These are phyloP conservation scores for Xylota segnis DNA, from an alignment of 2,888 invertebrate species.

Conservation along the genomic window DNA sequence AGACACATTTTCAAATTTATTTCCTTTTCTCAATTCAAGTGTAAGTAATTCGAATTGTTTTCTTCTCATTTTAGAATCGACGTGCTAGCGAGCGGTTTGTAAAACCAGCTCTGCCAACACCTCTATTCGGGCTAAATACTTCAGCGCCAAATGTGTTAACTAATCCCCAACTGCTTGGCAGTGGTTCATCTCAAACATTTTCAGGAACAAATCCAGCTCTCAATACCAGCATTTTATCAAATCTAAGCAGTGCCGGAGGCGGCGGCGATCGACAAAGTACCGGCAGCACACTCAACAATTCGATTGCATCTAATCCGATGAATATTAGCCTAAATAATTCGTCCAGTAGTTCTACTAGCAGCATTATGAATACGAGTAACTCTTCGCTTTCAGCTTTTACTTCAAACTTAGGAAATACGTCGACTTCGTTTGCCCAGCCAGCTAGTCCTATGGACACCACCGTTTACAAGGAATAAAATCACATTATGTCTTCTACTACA, in stretches of 20 bases:
- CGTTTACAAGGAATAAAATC: slow-evolving; percentile 86
- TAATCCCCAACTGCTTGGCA: slow-evolving; percentile 80
- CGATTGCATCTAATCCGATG: slow-evolving; percentile 78
- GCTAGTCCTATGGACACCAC: slow-evolving; percentile 92
- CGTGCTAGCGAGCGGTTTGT: slow-evolving; percentile 93
- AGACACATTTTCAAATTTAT: no score
- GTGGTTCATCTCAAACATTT: slow-evolving; percentile 76
- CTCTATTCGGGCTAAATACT: slow-evolving; percentile 85
- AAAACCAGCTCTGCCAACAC: slow-evolving; percentile 92
- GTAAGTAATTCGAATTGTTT: no score
- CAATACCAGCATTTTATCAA: slow-evolving; percentile 79
- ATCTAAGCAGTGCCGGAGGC: slow-evolving; percentile 78
- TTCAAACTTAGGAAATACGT: slow-evolving; percentile 81
- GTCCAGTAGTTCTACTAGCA: slow-evolving; percentile 82
- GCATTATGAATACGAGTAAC: slow-evolving; percentile 81
- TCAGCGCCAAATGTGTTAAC: slow-evolving; percentile 84
- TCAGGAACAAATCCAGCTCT: slow-evolving; percentile 65
- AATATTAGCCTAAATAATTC: slow-evolving; percentile 82
- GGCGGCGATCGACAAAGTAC: slow-evolving; percentile 62
- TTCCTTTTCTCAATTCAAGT: no score
- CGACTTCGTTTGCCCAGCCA: slow-evolving; percentile 85
- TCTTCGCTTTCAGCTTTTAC: slow-evolving; percentile 82
- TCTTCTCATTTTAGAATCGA: slow-evolving; percentile 85
- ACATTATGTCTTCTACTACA: slow-evolving; percentile 65
- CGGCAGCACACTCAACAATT: slow-evolving; percentile 64